These are phyloP conservation scores for Chrysolina oricalcia DNA, from an alignment of 2,888 invertebrate species.

Conservation along the genomic window DNA sequence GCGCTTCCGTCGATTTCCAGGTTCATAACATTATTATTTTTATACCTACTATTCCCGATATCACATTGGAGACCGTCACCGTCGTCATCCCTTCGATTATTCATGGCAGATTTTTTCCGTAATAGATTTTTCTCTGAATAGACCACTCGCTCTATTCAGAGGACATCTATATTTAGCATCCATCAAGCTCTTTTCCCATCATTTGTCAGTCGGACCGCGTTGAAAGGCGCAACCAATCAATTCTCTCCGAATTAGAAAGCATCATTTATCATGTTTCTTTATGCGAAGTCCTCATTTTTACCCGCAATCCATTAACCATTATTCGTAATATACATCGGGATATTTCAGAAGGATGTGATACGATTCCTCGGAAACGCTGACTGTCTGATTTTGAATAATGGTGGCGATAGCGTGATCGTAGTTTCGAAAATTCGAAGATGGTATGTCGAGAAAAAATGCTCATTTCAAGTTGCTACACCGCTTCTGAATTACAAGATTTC, in stretches of 20 bases:
- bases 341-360: slow-evolving; percentile 20
- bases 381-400: slow-evolving; percentile 25
- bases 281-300: slow-evolving; percentile 21
- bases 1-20: too few relatives aligned
- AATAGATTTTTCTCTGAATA: neutral
- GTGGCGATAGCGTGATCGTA: neutral
- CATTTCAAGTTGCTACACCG: too few relatives aligned
- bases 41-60: too few relatives aligned
- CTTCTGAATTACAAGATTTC: too few relatives aligned
- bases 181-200: slow-evolving; percentile 35
- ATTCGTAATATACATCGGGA: slow-evolving; percentile 18
- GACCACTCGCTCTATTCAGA: neutral
- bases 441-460: neutral
- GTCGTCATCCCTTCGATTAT: neutral
- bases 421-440: neutral
- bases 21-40: too few relatives aligned
- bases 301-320: slow-evolving; percentile 25
- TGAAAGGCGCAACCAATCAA: slow-evolving; percentile 37
- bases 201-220: slow-evolving; percentile 34
- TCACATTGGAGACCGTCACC: too few relatives aligned
- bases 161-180: slow-evolving; percentile 36
- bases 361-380: slow-evolving; percentile 2
- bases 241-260: slow-evolving; percentile 34
- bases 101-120: neutral
- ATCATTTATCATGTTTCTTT: slow-evolving; percentile 39